Percentiles rank a stretch among this genome's conserved stretches.
Evolutionary conservation across 2,113 vertebrate genomes (phyloP).

Genomic region (Eublepharis macularius): DNA sequence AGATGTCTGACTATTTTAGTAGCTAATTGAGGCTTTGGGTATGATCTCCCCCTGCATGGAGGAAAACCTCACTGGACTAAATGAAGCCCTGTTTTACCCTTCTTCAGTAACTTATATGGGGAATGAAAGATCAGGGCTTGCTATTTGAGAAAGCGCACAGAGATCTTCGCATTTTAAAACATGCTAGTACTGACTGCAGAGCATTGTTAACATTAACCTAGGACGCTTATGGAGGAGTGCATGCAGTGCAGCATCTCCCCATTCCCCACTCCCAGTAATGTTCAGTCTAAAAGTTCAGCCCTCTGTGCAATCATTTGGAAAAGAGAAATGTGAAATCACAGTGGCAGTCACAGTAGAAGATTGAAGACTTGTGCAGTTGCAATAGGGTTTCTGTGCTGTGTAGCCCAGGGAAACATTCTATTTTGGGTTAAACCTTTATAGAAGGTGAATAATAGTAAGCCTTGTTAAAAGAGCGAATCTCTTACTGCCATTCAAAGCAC

Average conservation of each 20-base stretch:
- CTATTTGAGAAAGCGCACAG: not conserved
- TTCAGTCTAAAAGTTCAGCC: not conserved
- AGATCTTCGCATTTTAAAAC: not conserved
- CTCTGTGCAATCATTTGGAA: conserved; percentile 8
- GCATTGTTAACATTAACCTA: not conserved
- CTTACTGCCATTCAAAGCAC: conserved; percentile 3
- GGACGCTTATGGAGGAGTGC: not conserved
- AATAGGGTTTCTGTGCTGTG: not conserved
- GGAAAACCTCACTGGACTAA: not conserved
- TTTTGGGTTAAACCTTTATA: not conserved
- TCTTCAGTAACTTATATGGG: not conserved
- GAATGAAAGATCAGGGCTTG: not conserved
- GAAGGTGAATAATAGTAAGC: not conserved
- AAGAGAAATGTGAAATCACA: conserved; percentile 23
- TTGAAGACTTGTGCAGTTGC: conserved; percentile 4
- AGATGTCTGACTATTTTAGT: not conserved
- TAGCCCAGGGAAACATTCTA: not conserved
- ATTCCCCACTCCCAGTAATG: not conserved
- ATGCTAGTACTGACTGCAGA: not conserved
- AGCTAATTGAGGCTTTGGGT: not conserved
- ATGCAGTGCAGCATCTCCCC: not conserved
- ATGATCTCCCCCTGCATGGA: not conserved
- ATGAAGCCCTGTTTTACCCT: not conserved
- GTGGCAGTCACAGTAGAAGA: not conserved
- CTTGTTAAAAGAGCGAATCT: conserved; percentile 22